Percentiles rank a stretch among this genome's conserved stretches.
Evolutionary conservation across 2,888 invertebrate species (phyloP).

Genomic region (Papilio gigon): DNA sequence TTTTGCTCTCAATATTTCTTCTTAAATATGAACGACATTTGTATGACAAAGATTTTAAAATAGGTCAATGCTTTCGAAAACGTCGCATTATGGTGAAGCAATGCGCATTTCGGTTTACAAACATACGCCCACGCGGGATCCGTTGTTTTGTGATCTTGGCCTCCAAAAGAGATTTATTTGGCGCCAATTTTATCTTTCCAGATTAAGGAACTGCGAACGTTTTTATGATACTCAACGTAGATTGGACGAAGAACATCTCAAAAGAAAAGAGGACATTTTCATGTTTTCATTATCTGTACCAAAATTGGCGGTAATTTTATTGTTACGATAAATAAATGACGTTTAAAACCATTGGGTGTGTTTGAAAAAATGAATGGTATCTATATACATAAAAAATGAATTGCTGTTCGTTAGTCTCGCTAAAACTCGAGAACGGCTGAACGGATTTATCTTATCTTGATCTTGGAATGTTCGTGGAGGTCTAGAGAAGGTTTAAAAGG

Average conservation of each 20-base stretch:
- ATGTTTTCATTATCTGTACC: too few species aligned
- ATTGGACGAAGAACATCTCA: conserved; percentile 22
- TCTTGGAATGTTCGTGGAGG: too few species aligned
- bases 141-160: conserved; percentile 40
- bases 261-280: neutral
- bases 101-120: conserved; percentile 44
- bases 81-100: conserved; percentile 27
- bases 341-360: too few species aligned
- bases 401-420: too few species aligned
- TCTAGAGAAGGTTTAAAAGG: too few species aligned
- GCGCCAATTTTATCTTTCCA: conserved; percentile 14
- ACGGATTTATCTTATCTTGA: too few species aligned
- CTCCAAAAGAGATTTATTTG: conserved; percentile 30
- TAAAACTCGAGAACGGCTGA: too few species aligned
- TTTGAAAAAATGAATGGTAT: too few species aligned
- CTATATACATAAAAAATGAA: too few species aligned
- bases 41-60: conserved; percentile 21
- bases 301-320: too few species aligned
- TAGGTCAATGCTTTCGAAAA: conserved; percentile 24
- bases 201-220: conserved; percentile 31
- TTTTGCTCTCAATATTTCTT: neutral
- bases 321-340: too few species aligned
- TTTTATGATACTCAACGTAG: conserved; percentile 29
- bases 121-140: conserved; percentile 42
- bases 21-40: neutral